Evolutionary conservation across 2,888 invertebrate genomes (phyloP), one percentile per base, ranked within the genome.

Genomic region (Scrobipalpa atriplicella): DNA sequence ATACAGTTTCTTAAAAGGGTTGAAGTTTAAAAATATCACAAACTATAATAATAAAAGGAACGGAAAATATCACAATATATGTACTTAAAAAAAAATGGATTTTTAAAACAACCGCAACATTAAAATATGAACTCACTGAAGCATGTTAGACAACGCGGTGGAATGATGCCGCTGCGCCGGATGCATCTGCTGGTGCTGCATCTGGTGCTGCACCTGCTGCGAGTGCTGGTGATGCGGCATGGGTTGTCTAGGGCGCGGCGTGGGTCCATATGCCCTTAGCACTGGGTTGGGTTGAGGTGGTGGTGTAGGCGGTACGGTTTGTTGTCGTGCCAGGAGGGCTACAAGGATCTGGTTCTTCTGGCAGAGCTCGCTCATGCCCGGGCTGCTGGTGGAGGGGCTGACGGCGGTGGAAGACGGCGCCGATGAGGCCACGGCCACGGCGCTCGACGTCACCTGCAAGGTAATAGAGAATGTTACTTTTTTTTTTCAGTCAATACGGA

Each of bases 291-390:
- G 95, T 72, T 95, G 94, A 71, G 95, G 95, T 77, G 95, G 92
- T 68, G 95, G 95, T 62, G 95, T 95, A 36, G 95, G 94, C 54
- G 95, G 94, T 73, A 93, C 90, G 36, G 95, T 93, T 71, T 95
- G 95, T 75, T 96, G 95, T 82, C 96, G 95, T 65, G 96, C 97
- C 80, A 98, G 88, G 75, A 98, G 87, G 56, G 95, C 95, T 51
- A 97, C 97, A 73, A 98, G 92, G 95, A 98, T 97, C 84, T 95
- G 95, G 85, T 98, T 98, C 82, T 95, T 95, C 85, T 96, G 95
- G 86, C 96, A 96, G 64, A 98, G 92, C 73, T 95, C 95, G 75
- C 96, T 96, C 84, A 90, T 93, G 74, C 89, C 89, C 54, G 85
- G 75, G 69, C 79, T 78, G 71, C 80, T 84, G 7, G 83, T 77